phyloP scores from a whole-genome alignment of 2,113 vertebrate genomes.

The Prolemur simus region DNA sequence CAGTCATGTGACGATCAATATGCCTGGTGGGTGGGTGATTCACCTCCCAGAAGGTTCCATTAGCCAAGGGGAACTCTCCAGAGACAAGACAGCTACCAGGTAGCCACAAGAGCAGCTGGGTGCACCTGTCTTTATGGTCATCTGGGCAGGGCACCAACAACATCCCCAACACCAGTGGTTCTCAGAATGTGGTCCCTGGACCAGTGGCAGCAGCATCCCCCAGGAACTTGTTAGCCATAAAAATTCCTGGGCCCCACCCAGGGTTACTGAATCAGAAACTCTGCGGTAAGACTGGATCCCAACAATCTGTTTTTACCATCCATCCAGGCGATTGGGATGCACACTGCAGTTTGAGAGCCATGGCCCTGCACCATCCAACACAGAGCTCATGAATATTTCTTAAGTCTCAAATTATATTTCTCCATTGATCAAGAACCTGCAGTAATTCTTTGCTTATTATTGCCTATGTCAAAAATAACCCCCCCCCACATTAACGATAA shows the following conservation, averaged over 20 bases:
- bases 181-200: not conserved
- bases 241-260: not conserved
- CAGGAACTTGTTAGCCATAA: not conserved
- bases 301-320: not conserved
- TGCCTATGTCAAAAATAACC: not conserved
- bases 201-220: not conserved
- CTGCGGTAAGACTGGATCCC: too few species aligned
- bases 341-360: not conserved
- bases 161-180: not conserved
- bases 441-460: not conserved
- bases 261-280: not conserved
- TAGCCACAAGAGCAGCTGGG: not conserved
- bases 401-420: not conserved
- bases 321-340: not conserved
- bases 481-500: not conserved
- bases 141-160: not conserved
- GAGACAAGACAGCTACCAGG: not conserved
- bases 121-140: too few species aligned
- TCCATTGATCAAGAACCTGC: not conserved
- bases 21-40: not conserved
- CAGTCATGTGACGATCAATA: fast-evolving
- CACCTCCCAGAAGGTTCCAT: not conserved
- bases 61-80: not conserved
- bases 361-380: not conserved
- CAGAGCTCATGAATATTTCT: not conserved